Evolutionary conservation across 2,888 invertebrate species (phyloP).

Genomic region (Rhagium mordax): DNA sequence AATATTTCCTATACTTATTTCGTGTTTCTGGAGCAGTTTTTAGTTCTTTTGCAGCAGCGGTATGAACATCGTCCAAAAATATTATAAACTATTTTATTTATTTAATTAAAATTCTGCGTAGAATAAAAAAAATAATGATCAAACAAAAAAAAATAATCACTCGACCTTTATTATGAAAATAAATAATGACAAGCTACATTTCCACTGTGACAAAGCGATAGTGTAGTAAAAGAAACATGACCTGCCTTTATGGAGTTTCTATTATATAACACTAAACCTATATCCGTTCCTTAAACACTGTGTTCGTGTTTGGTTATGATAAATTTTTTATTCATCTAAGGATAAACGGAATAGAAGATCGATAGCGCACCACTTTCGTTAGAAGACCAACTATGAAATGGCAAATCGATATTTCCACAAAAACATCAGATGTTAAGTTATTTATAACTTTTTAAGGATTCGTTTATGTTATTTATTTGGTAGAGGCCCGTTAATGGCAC

Average conservation of each 20-base stretch:
- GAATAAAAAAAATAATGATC: too few relatives aligned
- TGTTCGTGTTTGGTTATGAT: not conserved
- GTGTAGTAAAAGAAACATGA: slow-evolving; percentile 4
- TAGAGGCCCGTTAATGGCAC: not conserved
- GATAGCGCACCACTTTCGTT: not conserved
- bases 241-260: not conserved
- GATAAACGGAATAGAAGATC: not conserved
- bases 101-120: too few relatives aligned
- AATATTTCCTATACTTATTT: too few relatives aligned
- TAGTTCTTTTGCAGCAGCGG: too few relatives aligned
- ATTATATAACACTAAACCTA: not conserved
- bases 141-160: too few relatives aligned
- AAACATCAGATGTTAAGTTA: not conserved
- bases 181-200: too few relatives aligned
- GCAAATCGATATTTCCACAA: not conserved
- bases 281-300: not conserved
- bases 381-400: not conserved
- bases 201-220: not conserved
- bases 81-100: too few relatives aligned
- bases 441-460: not conserved
- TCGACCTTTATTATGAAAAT: too few relatives aligned
- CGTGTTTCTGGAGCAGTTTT: too few relatives aligned
- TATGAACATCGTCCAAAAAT: too few relatives aligned
- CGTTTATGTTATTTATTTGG: not conserved
- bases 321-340: not conserved